Evolutionary conservation across 2,797 vertebrate species (phyloP).

Genomic region (Rhadinocentrus ornatus): DNA sequence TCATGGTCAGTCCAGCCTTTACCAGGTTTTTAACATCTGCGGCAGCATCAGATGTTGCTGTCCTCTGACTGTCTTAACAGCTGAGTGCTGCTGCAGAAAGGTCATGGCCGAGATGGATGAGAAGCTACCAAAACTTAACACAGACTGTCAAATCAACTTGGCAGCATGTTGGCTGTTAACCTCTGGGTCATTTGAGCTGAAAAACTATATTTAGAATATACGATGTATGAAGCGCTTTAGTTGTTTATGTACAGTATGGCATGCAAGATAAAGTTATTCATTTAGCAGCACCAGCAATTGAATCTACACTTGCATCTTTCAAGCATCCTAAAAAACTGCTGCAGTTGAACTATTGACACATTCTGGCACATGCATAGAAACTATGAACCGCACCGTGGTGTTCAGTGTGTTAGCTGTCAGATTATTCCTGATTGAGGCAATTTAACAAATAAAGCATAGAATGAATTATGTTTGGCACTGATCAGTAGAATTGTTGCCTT

Average conservation of each 20-base stretch:
- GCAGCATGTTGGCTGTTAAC: slow-evolving; percentile 54
- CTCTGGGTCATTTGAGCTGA: slow-evolving; percentile 12
- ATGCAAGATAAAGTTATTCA: neutral
- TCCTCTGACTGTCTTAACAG: slow-evolving; percentile 61
- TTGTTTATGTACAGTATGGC: neutral
- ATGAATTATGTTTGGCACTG: slow-evolving; percentile 46
- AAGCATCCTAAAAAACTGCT: slow-evolving; percentile 9
- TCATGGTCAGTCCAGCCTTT: slow-evolving; percentile 51
- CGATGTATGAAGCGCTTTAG: slow-evolving; percentile 4
- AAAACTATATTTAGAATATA: neutral
- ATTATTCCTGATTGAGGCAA: slow-evolving; percentile 57
- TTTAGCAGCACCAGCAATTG: neutral
- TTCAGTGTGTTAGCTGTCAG: slow-evolving; percentile 38
- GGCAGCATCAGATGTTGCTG: slow-evolving; percentile 70
- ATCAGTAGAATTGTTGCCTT: slow-evolving; percentile 55
- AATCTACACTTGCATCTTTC: neutral
- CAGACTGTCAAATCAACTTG: slow-evolving; percentile 38
- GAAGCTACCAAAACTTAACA: slow-evolving; percentile 35
- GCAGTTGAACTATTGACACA: slow-evolving; percentile 14
- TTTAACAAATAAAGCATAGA: slow-evolving; percentile 58
- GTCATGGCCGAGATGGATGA: slow-evolving; percentile 63
- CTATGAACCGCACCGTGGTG: slow-evolving; percentile 8
- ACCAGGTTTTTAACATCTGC: slow-evolving; percentile 67
- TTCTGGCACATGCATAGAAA: slow-evolving; percentile 5
- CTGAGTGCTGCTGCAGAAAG: slow-evolving; percentile 66